Percentiles rank a stretch among this genome's conserved stretches.
These are phyloP conservation scores for Amblyteles armatorius DNA, from an alignment of 2,888 invertebrate genomes.

Conservation along the genomic window DNA sequence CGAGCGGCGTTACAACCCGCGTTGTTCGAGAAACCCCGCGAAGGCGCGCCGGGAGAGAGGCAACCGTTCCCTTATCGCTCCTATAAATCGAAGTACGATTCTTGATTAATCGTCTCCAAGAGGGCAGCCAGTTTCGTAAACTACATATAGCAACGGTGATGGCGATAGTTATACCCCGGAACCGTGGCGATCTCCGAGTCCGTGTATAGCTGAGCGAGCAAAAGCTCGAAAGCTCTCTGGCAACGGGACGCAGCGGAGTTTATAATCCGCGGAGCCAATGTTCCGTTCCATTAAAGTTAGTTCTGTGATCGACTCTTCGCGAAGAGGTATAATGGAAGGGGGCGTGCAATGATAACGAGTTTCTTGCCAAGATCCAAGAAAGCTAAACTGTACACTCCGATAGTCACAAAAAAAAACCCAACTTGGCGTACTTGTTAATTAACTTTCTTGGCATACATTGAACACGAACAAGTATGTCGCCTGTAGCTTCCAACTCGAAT, in stretches of 20 bases:
- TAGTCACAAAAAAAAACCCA: not conserved
- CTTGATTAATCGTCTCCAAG: constrained; percentile 68
- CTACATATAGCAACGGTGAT: constrained; percentile 7
- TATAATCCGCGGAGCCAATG: constrained; percentile 43
- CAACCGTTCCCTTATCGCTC: constrained; percentile 67
- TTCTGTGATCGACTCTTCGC: constrained; percentile 17
- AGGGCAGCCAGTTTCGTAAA: constrained; percentile 38
- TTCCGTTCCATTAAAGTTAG: constrained; percentile 53
- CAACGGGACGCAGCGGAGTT: constrained; percentile 44
- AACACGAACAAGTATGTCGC: not conserved
- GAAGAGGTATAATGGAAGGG: constrained; percentile 3
- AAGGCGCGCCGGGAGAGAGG: constrained; percentile 26
- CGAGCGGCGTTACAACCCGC: constrained; percentile 40
- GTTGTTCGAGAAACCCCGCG: constrained; percentile 44
- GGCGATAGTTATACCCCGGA: not conserved
- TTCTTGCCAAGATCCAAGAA: constrained; percentile 5
- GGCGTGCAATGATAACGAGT: constrained; percentile 19
- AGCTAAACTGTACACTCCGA: constrained; percentile 1
- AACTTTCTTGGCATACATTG: not conserved
- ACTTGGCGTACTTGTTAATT: not conserved
- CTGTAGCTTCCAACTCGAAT: not conserved
- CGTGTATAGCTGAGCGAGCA: constrained; percentile 35
- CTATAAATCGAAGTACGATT: constrained; percentile 72
- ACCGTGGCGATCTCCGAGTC: constrained; percentile 18
- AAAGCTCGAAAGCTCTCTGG: constrained; percentile 54